Evolutionary conservation across 2,888 invertebrate genomes (phyloP), one percentile per base, ranked within the genome.

Genomic region (Drepana falcataria): DNA sequence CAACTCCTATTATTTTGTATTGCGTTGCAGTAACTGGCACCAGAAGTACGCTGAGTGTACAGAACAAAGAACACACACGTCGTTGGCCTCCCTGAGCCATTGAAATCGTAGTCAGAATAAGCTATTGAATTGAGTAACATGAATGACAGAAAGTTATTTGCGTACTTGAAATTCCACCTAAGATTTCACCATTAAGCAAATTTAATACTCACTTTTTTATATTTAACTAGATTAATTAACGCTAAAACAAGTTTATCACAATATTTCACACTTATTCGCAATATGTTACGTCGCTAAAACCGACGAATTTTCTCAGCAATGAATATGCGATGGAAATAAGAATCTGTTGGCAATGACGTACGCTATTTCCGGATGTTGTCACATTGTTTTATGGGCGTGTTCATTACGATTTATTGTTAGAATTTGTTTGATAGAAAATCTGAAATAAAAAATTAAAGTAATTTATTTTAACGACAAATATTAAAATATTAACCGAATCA

Each of bases 291-390:
- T 83, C 83, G 79, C 64, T 79, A 83, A 84, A 85, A 83, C 68
- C 78, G 84, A 85, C 81, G 81, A 81, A 78, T 79, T 77, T 79
- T 72, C 71, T 75, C 68, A 74, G 79, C 74, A 69, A 81, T 67
- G 75, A 74, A 69, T 77, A 73, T 74, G 77, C 77, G 75, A 78
- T 77, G 76, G 71, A 77, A 79, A 71, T 77, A 77, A 75, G 78
- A 83, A 83, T 84, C 81, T 87, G 89, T 89, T 90, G 89, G 90
- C 88, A 87, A 87, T 89, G 89, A 89, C 89, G 87, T 90, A 86
- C 78, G 75, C 83, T 80, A 85, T 81, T 85, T 86, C 89, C 89
- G 88, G 87, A 85, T 83, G 77, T 82, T 83, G 81, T 78, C 84
- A 81, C 69, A 73, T 66, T 70, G 57, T 55, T 59, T 6, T 68